Conservation (phyloP, 1,140 invertebrate genomes). For the Sesamia nonagrioides region DNA sequence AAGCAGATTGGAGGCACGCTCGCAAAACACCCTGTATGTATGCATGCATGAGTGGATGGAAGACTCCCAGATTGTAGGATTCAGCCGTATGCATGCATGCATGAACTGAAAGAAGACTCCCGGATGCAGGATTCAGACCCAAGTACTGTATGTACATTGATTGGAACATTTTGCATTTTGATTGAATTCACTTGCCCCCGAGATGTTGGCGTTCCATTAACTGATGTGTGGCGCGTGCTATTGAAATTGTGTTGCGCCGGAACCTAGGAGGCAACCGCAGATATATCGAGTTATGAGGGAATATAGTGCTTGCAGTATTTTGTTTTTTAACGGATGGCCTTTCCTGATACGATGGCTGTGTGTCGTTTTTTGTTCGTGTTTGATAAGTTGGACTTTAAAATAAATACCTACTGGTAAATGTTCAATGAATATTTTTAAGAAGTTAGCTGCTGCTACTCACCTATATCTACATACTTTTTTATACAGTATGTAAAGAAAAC, state of each 20-base stretch:
- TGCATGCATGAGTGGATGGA: slow-evolving; percentile 6
- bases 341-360: no score
- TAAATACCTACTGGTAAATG: no score
- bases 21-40: not conserved
- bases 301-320: not conserved
- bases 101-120: slow-evolving; percentile 9
- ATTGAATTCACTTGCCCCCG: slow-evolving; percentile 13
- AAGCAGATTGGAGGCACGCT: slow-evolving; percentile 21
- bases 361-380: no score
- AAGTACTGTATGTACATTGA: slow-evolving; percentile 13
- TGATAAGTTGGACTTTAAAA: no score
- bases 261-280: not conserved
- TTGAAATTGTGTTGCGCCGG: slow-evolving; percentile 3
- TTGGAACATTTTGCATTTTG: slow-evolving; percentile 41
- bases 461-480: no score
- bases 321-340: not conserved
- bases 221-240: not conserved
- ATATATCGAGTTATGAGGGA: not conserved
- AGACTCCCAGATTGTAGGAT: slow-evolving; percentile 16
- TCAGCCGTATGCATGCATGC: slow-evolving; percentile 18
- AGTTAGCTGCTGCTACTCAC: no score
- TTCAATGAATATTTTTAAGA: no score
- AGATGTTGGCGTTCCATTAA: slow-evolving; percentile 6
- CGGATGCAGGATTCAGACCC: slow-evolving; percentile 31
- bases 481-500: no score